Percentiles rank a stretch among this genome's conserved stretches.
These are phyloP conservation scores for Acanthosepion esculentum DNA, from an alignment of 2,888 invertebrate genomes.

Conservation along the genomic window DNA sequence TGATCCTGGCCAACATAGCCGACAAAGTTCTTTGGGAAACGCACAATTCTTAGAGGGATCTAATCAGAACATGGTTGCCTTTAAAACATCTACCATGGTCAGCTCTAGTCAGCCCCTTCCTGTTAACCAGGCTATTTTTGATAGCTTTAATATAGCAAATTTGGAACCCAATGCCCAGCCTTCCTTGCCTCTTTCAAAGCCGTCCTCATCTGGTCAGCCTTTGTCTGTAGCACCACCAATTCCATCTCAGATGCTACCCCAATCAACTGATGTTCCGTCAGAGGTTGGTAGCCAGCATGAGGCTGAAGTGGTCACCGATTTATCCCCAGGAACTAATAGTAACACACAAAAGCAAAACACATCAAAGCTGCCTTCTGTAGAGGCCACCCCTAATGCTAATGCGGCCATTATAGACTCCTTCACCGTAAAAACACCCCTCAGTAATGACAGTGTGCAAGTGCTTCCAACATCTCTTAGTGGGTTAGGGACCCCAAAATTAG, in stretches of 20 bases:
- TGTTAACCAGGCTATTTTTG: background rate
- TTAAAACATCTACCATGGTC: background rate
- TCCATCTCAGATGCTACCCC: background rate
- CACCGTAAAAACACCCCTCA: background rate
- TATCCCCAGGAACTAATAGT: background rate
- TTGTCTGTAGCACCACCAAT: background rate
- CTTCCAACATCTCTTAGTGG: background rate
- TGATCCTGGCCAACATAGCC: conserved; percentile 51
- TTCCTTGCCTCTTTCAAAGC: background rate
- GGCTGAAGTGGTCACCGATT: background rate
- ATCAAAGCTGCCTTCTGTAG: background rate
- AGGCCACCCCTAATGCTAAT: background rate
- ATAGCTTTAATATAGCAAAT: conserved; percentile 36
- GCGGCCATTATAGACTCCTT: background rate
- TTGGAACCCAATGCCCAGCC: background rate
- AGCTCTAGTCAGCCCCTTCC: conserved; percentile 38
- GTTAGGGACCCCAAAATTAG: background rate
- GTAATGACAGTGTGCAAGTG: background rate
- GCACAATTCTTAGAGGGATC: conserved; percentile 1
- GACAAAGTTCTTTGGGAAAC: conserved; percentile 54
- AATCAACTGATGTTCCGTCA: background rate
- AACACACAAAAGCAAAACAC: background rate
- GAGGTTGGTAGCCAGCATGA: conserved; percentile 16
- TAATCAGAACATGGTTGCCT: background rate
- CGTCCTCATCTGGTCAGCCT: conserved; percentile 43